Evolutionary conservation across 2,888 invertebrate genomes (phyloP).

Genomic region (Podotricha telesiphe): DNA sequence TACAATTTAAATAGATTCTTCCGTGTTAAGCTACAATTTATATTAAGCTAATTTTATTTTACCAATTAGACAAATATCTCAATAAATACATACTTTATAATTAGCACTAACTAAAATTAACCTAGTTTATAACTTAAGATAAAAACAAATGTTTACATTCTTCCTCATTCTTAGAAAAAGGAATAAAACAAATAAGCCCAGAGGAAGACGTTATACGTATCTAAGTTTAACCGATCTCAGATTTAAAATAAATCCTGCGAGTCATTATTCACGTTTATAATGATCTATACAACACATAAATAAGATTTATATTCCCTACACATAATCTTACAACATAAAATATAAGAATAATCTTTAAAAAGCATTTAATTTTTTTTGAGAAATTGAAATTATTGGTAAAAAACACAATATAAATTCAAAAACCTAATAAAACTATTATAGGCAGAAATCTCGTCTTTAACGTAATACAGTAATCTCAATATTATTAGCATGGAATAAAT

Average conservation of each 20-base stretch:
- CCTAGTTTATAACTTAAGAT: too few relatives aligned
- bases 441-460: neutral
- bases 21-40: neutral
- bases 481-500: conserved; percentile 9
- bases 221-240: conserved; percentile 28
- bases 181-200: conserved; percentile 13
- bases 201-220: conserved; percentile 28
- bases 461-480: conserved; percentile 2
- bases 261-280: conserved; percentile 5
- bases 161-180: conserved; percentile 16
- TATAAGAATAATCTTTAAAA: too few relatives aligned
- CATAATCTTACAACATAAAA: conserved; percentile 47
- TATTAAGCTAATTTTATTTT: conserved; percentile 5
- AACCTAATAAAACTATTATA: neutral
- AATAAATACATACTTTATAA: too few relatives aligned
- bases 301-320: conserved; percentile 71
- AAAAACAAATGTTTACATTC: neutral
- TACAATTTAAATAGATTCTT: conserved; percentile 30
- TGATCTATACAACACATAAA: conserved; percentile 65
- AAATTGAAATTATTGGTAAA: neutral
- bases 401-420: neutral
- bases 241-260: conserved; percentile 31
- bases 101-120: too few relatives aligned
- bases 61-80: neutral
- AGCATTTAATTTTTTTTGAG: too few relatives aligned